Evolutionary conservation across 2,888 invertebrate genomes (phyloP), one percentile per base, ranked within the genome.

Genomic region (Athripsodes cinereus): DNA sequence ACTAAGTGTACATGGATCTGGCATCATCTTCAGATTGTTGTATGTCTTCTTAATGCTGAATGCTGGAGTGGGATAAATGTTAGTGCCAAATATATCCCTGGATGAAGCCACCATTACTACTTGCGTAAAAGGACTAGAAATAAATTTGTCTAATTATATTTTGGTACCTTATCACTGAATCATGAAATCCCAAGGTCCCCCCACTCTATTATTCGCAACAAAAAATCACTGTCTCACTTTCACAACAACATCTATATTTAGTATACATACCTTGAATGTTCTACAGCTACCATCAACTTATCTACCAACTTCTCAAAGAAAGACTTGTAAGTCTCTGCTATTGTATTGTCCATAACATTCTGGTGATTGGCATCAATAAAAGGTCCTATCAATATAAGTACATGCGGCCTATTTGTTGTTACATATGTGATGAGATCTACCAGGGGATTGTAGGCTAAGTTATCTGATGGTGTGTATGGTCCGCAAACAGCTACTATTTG

Each of bases 31-130:
- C 2, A 90, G 71, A 71, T 88, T 87, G 8, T 79, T 66, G 67
- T 80, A 81, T 50, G 76, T 78, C 63, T 80, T 76, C 11, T 79
- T 76, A 8, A 81, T 68, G n/a, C 71, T 67, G 67, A 84, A 90
- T 1, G 92, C 85, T 11, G 90, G 88, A 0, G 93, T 93, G 2
- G 96, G 96, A 72, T 87, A 96, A 0, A 94, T 83, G 52, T 84
- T 80, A 62, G 87, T 82, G 66, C 90, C 87, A 72, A 90, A 87
- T 0, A 84, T 84, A 69, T 96, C 96, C 66, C 85, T 84, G 60
- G 77, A 76, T 44, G 88, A 92, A 2, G 94, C 80, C 19, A 92
- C 83, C 56, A 96, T 70, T 52, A 92, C 80, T 48, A 94, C 81
- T 66, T 87, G 82, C 10, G 87, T 89, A 18, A 72, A 72, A n/a